phyloP scores from a whole-genome alignment of 1,140 invertebrate species.

The Ceratosolen solmsi region DNA sequence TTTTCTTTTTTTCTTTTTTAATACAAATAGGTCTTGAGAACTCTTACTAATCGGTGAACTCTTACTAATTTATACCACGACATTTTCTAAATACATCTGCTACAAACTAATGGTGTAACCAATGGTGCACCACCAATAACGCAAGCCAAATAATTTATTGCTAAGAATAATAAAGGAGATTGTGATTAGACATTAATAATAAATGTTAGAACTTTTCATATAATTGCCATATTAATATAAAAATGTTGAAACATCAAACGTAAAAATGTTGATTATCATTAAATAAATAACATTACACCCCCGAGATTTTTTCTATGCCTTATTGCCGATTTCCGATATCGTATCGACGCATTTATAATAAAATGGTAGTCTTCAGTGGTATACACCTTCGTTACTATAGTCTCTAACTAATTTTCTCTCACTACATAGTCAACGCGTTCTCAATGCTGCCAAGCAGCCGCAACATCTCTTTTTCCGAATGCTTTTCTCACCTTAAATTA shows the following conservation, averaged over 20 bases:
- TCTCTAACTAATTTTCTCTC: constrained; percentile 8
- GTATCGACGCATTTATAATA: not conserved
- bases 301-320: not conserved
- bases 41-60: too few relatives aligned
- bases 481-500: not conserved
- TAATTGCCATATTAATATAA: not conserved
- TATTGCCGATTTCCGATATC: not conserved
- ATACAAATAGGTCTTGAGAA: too few relatives aligned
- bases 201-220: not conserved
- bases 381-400: not conserved
- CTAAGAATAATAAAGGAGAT: too few relatives aligned
- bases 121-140: too few relatives aligned
- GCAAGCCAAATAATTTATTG: too few relatives aligned
- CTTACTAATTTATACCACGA: too few relatives aligned
- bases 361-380: not conserved
- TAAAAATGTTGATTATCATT: not conserved
- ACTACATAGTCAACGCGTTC: not conserved
- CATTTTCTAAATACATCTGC: too few relatives aligned
- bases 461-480: not conserved
- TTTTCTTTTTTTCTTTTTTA: too few relatives aligned
- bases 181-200: too few relatives aligned
- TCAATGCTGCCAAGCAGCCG: not conserved
- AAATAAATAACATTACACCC: not conserved
- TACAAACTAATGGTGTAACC: too few relatives aligned
- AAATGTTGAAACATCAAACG: not conserved